Base-by-base conservation (phyloP, 92 coral and sea anemone species). In the Virgularia gustaviana region DNA sequence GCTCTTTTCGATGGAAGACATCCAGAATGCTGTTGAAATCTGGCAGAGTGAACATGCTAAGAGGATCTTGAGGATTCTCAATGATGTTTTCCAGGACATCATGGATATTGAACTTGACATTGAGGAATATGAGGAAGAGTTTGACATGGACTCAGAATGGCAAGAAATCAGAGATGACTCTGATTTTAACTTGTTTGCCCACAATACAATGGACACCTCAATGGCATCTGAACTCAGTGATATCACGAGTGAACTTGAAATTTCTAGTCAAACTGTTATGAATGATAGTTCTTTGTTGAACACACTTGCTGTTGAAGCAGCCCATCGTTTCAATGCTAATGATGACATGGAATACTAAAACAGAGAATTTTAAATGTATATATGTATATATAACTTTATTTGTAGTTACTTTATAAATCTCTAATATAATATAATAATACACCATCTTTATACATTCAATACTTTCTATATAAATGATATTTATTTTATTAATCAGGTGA, bases 121-220 rank as follows among this genome's bases (percentile, higher is more conserved):
- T 4, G 20, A 9, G 2, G 70, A 62, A 4, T n/a, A 57, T 30
- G 49, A 62, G 2, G 1, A 2, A 1, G 70, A 62, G 23, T 9
- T 1, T n/a, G 6, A 2, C 1, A 31, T 62, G 23, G 29, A 62
- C 29, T 37, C 51, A 1, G 70, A 62, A 24, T 62, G 70, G 70
- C 2, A 36, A 9, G 70, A 62, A 15, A n/a, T 62, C 4, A 34
- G 70, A 62, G 70, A 62, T 65, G 72, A 65, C 18, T 65, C 72
- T 12, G 49, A 38, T 15, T 9, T 65, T 3, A 65, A 41, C 35
- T 5, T 63, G 28, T 38, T 65, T 34, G 15, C 28, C 12, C 16
- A 63, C 38, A 22, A 63, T 36, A 34, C 70, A 1, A 35, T n/a
- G 6, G 16, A 63, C 49, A 63, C 34, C 6, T 59, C 65, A 59